These are phyloP conservation scores for Picathartes gymnocephalus DNA, from an alignment of 2,113 vertebrate genomes.

Conservation along the genomic window DNA sequence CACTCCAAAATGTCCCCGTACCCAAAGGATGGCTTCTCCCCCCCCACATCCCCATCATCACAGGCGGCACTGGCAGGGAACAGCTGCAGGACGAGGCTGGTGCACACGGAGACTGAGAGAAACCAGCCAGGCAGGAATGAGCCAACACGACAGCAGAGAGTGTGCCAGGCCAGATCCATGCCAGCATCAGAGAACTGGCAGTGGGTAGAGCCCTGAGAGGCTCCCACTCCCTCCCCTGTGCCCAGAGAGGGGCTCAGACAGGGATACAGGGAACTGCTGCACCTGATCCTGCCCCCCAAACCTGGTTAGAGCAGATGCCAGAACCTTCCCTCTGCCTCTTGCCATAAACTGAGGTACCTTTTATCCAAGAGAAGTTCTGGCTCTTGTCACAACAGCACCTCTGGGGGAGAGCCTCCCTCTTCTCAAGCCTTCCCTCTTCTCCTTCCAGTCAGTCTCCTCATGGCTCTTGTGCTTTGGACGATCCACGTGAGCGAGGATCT, in stretches of 20 bases:
- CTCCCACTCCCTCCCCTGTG: background rate
- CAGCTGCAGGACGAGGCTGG: background rate
- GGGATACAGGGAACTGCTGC: background rate
- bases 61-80: background rate
- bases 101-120: background rate
- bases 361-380: background rate
- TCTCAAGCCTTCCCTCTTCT: background rate
- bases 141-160: accelerated
- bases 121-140: background rate
- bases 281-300: background rate
- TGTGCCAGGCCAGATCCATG: background rate
- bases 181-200: background rate
- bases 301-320: background rate
- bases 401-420: background rate
- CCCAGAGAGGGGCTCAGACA: background rate
- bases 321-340: accelerated
- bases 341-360: background rate
- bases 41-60: background rate
- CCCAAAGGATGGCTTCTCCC: background rate
- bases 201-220: background rate
- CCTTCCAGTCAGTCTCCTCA: background rate
- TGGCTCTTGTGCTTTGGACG: background rate
- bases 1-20: accelerated
- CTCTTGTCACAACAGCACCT: background rate
- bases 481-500: accelerated